Percentiles rank a stretch among this genome's conserved stretches.
Evolutionary conservation across 2,888 invertebrate genomes (phyloP).

Genomic region (Acleris holmiana): DNA sequence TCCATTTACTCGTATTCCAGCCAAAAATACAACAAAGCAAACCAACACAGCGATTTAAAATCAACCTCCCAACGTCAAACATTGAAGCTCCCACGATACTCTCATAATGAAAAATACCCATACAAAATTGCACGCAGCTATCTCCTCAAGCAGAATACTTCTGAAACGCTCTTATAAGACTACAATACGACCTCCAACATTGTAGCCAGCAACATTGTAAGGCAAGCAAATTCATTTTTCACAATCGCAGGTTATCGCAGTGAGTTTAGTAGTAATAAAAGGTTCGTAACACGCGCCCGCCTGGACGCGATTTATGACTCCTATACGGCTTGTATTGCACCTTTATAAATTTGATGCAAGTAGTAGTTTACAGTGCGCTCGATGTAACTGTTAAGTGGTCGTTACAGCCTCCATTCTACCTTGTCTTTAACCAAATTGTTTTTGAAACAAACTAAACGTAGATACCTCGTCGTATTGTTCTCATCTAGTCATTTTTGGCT

Average conservation of each 20-base stretch:
- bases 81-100: not conserved
- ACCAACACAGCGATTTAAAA: not conserved
- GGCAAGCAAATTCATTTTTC: constrained; percentile 51
- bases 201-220: constrained; percentile 40
- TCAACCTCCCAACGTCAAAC: not conserved
- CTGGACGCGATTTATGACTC: constrained; percentile 46
- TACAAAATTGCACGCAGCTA: constrained; percentile 12
- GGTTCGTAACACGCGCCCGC: constrained; percentile 40
- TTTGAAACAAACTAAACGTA: no score
- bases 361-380: constrained; percentile 3
- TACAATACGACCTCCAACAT: constrained; percentile 32
- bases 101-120: constrained; percentile 15
- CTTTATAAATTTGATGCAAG: constrained; percentile 28
- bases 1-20: no score
- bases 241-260: constrained; percentile 41
- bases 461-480: no score
- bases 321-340: constrained; percentile 36
- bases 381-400: not conserved
- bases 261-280: constrained; percentile 52
- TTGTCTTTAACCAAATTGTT: not conserved
- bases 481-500: no score
- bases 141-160: constrained; percentile 10
- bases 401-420: not conserved
- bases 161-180: constrained; percentile 19
- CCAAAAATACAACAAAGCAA: no score